phyloP scores from a whole-genome alignment of 1,140 invertebrate species.

The Oreohelix idahoensis region DNA sequence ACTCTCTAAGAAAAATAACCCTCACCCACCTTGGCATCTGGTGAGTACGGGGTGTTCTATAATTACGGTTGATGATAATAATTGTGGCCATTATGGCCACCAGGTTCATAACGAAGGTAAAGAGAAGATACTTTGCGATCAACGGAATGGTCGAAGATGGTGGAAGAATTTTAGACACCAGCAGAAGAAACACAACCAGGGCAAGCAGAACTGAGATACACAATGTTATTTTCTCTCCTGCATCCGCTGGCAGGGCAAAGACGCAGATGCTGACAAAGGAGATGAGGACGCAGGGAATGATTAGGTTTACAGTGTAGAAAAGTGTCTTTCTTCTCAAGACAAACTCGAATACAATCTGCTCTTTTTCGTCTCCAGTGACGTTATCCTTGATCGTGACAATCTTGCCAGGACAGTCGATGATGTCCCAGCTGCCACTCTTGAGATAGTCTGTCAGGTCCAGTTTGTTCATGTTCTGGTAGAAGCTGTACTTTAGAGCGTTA shows the following conservation, averaged over 20 bases:
- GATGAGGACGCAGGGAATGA: conserved; percentile 97
- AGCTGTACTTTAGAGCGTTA: conserved; percentile 93
- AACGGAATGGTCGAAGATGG: conserved; percentile 78
- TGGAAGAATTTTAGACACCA: conserved; percentile 99
- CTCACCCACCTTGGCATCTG: conserved; percentile 72
- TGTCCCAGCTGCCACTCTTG: conserved; percentile 99
- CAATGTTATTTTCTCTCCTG: conserved; percentile 85
- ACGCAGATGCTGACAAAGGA: conserved; percentile 98
- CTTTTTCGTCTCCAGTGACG: conserved; percentile 58
- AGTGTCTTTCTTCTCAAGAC: conserved; percentile 97
- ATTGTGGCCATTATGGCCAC: conserved; percentile 99
- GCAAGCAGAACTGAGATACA: conserved; percentile 99
- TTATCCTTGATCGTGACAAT: conserved; percentile 57
- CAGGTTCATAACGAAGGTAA: conserved; percentile 99
- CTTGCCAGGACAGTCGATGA: conserved; percentile 91
- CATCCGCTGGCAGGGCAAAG: conserved; percentile 94
- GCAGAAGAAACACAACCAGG: conserved; percentile 97
- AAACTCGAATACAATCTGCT: conserved; percentile 76
- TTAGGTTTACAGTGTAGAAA: conserved; percentile 98
- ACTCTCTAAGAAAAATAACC: conserved; percentile 68
- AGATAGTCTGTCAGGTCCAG: conserved; percentile 96
- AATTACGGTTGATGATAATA: conserved; percentile 99
- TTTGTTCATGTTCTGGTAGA: conserved; percentile 96
- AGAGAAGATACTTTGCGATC: conserved; percentile 98
- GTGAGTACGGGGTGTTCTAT: conserved; percentile 90